These are phyloP conservation scores for Tamias sibiricus DNA, from an alignment of 2,113 vertebrate genomes.

Conservation along the genomic window DNA sequence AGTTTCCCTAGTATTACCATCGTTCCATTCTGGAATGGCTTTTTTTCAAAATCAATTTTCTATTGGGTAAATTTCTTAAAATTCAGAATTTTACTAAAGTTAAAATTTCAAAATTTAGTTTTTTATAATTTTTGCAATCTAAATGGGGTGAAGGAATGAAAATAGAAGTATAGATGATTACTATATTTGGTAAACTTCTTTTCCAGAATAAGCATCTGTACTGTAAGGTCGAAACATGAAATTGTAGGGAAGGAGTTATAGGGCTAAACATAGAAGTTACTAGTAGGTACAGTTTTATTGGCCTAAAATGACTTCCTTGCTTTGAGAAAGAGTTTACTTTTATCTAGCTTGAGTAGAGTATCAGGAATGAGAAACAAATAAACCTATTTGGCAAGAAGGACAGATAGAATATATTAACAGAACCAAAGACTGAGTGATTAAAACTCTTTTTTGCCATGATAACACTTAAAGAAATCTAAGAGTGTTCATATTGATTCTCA, in stretches of 20 bases:
- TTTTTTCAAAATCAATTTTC: constrained; percentile 35
- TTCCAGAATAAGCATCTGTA: background rate
- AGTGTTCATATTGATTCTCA: background rate
- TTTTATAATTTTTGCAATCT: background rate
- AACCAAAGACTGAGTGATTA: background rate
- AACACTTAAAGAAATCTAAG: background rate
- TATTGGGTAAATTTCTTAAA: background rate
- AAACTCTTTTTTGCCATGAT: background rate
- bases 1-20: background rate
- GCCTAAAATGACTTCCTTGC: background rate
- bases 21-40: background rate
- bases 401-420: background rate
- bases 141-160: background rate
- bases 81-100: constrained; percentile 1
- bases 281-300: background rate
- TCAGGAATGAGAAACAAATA: background rate
- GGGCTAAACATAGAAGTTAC: background rate
- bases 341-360: background rate
- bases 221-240: background rate
- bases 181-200: constrained; percentile 20
- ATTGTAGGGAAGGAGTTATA: background rate
- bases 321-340: background rate
- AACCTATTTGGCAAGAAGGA: background rate
- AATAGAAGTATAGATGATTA: background rate
- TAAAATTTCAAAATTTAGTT: constrained; percentile 7